Evolutionary conservation across 2,888 invertebrate species (phyloP), one percentile per base, ranked within the genome.

Genomic region (Chirona hameri): DNA sequence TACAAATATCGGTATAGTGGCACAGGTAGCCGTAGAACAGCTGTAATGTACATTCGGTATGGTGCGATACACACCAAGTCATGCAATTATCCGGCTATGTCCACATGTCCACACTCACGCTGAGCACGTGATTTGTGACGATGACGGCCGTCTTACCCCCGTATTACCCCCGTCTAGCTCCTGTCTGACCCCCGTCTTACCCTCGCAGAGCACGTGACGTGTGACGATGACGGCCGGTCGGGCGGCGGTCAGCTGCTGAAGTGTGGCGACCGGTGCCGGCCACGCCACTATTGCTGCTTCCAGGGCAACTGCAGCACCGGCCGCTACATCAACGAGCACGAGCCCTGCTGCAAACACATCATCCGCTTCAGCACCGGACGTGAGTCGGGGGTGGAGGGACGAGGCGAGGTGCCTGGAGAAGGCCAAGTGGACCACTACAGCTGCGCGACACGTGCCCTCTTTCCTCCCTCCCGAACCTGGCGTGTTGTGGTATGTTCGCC

Each of bases 261-360:
- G 48, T 79, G 79, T 27, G 52, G 27, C 48, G 48, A 27, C 27
- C 48, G 79, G 1, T 79, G 79, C 52, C n/a, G 48, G 52, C 79
- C 79, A 15, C 52, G 52, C n/a, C n/a, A 48, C 48, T 79, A 27
- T 52, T 79, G 79, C 79, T 79, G 79, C 27, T 52, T 14, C 48
- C 48, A n/a, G 52, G 79, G 79, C n/a, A 79, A 79, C 27, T 79
- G 79, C 27, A 24, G 24, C 48, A 52, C 48, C 27, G 52, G 52
- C 52, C 48, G 46, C 48, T 79, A 27, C 79, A 79, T 52, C 48
- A 48, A 79, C 79, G 27, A 79, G 52, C 27, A 79, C 27, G 48
- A 52, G n/a, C 52, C 24, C 15, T 79, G 79, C 79, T 79, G 79
- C 79, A 48, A 29, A 14, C 79, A 52, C 48, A n/a, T 14, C 79